A percentile compares a stretch with the other conserved stretches of the same genome.
phyloP scores from a whole-genome alignment of 2,797 vertebrate genomes.

The Enteromius viviparus region DNA sequence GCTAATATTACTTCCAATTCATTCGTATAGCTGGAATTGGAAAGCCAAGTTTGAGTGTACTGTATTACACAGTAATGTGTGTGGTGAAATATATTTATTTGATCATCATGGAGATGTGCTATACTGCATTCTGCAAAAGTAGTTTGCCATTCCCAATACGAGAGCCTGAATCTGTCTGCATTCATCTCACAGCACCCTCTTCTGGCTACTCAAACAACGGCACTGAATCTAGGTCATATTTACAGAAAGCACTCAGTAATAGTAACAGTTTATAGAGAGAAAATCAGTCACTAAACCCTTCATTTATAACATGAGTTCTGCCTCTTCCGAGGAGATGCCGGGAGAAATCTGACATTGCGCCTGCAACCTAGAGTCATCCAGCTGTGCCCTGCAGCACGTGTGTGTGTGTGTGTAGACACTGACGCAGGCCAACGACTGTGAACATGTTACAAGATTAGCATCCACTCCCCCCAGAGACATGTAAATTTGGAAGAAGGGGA shows the following conservation, averaged over 20 bases:
- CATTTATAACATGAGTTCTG: constrained; percentile 26
- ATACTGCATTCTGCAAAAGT: neutral
- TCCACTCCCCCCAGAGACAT: neutral
- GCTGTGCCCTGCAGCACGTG: neutral
- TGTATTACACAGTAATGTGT: neutral
- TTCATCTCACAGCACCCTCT: constrained; percentile 55
- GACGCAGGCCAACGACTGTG: neutral
- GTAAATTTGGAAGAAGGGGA: neutral
- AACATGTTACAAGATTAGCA: constrained; percentile 27
- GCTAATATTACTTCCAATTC: neutral
- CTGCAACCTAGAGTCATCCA: neutral
- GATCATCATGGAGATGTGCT: neutral
- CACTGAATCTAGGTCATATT: constrained; percentile 37
- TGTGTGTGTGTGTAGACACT: neutral
- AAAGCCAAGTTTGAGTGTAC: too few relatives aligned
- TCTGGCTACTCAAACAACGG: constrained; percentile 34
- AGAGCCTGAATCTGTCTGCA: neutral
- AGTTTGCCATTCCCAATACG: neutral
- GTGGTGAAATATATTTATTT: neutral
- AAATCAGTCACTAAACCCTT: constrained; percentile 31
- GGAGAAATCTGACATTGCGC: constrained; percentile 28
- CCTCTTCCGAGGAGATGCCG: neutral
- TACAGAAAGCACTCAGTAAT: constrained; percentile 1
- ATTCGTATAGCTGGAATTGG: neutral
- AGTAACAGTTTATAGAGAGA: constrained; percentile 3